Conservation (phyloP, 2,113 vertebrate genomes). For the Perca schrenkii region DNA sequence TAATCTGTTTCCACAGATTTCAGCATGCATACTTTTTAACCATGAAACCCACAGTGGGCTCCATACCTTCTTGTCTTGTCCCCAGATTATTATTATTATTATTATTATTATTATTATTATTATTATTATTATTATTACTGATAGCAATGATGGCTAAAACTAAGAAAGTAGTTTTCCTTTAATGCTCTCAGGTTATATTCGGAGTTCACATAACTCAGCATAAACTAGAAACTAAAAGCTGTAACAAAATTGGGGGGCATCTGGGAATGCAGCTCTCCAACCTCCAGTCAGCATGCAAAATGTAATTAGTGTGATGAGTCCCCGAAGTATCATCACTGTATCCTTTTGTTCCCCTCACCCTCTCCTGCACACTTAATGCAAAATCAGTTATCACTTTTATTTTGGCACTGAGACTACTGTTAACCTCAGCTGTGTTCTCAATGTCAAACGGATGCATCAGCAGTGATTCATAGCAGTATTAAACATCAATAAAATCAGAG, state of each 20-base stretch:
- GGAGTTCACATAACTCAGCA: constrained; percentile 42
- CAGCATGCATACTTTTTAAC: too few relatives aligned
- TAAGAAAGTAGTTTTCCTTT: too few relatives aligned
- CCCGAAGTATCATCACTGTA: constrained; percentile 43
- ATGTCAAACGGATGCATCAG: constrained; percentile 50
- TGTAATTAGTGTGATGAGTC: constrained; percentile 79
- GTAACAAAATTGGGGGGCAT: constrained; percentile 50
- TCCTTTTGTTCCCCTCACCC: constrained; percentile 46
- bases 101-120: too few relatives aligned
- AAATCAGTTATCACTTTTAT: constrained; percentile 30
- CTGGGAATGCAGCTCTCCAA: constrained; percentile 61
- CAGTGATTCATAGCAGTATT: constrained; percentile 57
- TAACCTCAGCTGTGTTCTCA: constrained; percentile 52
- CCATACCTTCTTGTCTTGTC: too few relatives aligned
- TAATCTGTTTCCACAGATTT: too few relatives aligned
- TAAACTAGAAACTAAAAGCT: constrained; percentile 53
- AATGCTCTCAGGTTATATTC: background rate
- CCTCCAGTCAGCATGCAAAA: constrained; percentile 66
- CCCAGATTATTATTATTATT: too few relatives aligned
- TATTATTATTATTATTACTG: too few relatives aligned
- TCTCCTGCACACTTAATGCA: constrained; percentile 51
- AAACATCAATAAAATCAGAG: constrained; percentile 50
- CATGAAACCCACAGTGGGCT: too few relatives aligned
- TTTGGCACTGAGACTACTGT: constrained; percentile 50
- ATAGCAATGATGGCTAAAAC: too few relatives aligned